Evolutionary conservation across 2,888 invertebrate genomes (phyloP), one percentile per base, ranked within the genome.

Genomic region (Brachycybe producta): DNA sequence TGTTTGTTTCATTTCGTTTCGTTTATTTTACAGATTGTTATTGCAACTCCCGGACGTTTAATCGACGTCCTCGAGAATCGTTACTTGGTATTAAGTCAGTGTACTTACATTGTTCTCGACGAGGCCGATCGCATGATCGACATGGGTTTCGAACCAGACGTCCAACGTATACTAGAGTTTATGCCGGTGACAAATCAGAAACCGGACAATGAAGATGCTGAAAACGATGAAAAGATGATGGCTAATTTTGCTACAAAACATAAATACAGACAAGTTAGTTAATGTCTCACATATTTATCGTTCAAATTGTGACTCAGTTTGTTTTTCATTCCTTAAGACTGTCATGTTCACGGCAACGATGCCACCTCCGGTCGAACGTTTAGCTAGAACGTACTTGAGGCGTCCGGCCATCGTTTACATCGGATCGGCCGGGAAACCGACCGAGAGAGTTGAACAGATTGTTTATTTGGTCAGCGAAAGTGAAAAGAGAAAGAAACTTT

Each of bases 311-410:
- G 11, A 3, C 15, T 11, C 24, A 8, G 11, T 38, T 46, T 52
- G 13, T 15, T 17, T 11, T 32, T 42, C 24, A 17, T 30, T 49
- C 48, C 64, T 67, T 27, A 61, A 81, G 82, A 99, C 98, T 61
- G 98, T 99, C 66, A 99, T 99, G 98, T 99, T 99, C 70, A 98
- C 98, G 43, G 98, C 98, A 2, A 99, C 98, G 56, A 99, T 99
- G 98, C 95, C 95, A 7, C 83, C 95, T 0, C 88, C 95, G 2
- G 94, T 99, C 2, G 98, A 99, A 71, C 76, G 97, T 54, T 71
- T 99, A 55, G 98, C 98, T 0, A 76, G 94, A 55, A 86, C 82
- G 27, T 99, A 98, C 70, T 72, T 99, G 21, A 75, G 98, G 50
- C 75, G 98, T 61, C 98, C 98, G 0, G 92, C 97, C 11, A 86